Evolutionary conservation across 2,888 invertebrate genomes (phyloP).

Genomic region (Cataglyphis rosenhaueri): DNA sequence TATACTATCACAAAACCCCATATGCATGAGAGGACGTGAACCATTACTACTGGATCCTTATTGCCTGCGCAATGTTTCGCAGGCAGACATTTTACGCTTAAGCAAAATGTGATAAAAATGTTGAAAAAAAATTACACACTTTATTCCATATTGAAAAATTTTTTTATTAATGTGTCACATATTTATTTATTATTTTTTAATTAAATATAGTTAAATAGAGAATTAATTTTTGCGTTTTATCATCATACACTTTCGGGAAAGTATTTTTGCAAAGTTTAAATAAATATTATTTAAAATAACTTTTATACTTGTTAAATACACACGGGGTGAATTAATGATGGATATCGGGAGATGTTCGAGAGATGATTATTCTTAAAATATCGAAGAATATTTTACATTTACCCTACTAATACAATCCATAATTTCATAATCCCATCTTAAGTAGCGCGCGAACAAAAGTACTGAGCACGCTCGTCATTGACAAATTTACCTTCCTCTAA

Average conservation of each 20-base stretch:
- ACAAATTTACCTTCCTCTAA: constrained; percentile 30
- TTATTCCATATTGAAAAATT: neutral
- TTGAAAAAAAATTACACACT: neutral
- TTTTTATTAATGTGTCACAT: neutral
- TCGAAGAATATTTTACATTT: constrained; percentile 23
- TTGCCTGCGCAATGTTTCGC: constrained; percentile 1
- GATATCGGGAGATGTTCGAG: neutral
- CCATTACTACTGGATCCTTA: constrained; percentile 37
- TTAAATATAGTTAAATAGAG: neutral
- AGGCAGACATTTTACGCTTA: neutral
- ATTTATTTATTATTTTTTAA: neutral
- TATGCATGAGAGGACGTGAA: constrained; percentile 14
- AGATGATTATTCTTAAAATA: constrained; percentile 10
- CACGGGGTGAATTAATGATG: neutral
- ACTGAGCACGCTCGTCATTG: constrained; percentile 18
- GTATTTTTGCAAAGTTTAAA: neutral
- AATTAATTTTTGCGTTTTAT: neutral
- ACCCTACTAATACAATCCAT: constrained; percentile 2
- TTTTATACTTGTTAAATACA: constrained; percentile 6
- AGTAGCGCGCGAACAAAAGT: constrained; percentile 36
- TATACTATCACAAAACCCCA: constrained; percentile 4
- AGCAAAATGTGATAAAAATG: neutral
- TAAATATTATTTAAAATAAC: neutral
- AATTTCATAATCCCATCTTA: constrained; percentile 40
- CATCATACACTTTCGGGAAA: neutral